Percentiles rank a stretch among this genome's conserved stretches.
phyloP scores from a whole-genome alignment of 2,888 invertebrate species.

The Cancer borealis region DNA sequence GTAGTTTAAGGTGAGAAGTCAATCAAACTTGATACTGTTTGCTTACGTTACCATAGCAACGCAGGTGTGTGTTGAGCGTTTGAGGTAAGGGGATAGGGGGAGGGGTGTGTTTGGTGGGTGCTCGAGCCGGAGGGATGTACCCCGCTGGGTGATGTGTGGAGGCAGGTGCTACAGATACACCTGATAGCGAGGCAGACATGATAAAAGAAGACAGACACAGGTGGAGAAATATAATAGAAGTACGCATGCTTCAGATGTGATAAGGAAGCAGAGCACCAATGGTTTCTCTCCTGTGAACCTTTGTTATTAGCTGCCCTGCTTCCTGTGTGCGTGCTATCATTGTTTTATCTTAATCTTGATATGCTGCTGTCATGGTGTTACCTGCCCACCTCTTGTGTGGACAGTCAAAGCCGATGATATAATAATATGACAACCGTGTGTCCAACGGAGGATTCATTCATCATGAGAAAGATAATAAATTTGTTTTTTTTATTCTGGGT shows the following conservation, averaged over 20 bases:
- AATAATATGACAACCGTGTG: no score
- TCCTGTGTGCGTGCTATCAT: neutral
- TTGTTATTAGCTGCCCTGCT: neutral
- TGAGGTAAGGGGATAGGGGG: neutral
- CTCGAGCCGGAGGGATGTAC: neutral
- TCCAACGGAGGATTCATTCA: no score
- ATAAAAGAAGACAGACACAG: neutral
- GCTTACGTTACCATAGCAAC: slow-evolving; percentile 48
- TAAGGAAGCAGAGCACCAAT: neutral
- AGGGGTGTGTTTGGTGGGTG: neutral
- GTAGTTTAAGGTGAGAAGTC: slow-evolving; percentile 18
- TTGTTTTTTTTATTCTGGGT: no score
- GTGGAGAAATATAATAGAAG: neutral
- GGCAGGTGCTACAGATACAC: slow-evolving; percentile 14
- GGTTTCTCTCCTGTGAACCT: neutral
- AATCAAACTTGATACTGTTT: slow-evolving; percentile 38
- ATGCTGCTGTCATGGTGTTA: neutral
- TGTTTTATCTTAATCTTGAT: neutral
- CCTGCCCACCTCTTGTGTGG: neutral
- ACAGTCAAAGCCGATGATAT: no score
- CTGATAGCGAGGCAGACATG: neutral
- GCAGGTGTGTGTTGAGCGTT: neutral
- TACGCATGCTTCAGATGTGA: neutral
- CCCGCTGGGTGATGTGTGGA: slow-evolving; percentile 30
- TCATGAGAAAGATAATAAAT: no score